These are phyloP conservation scores for Yponomeuta malinellus DNA, from an alignment of 2,888 invertebrate genomes.

Conservation along the genomic window DNA sequence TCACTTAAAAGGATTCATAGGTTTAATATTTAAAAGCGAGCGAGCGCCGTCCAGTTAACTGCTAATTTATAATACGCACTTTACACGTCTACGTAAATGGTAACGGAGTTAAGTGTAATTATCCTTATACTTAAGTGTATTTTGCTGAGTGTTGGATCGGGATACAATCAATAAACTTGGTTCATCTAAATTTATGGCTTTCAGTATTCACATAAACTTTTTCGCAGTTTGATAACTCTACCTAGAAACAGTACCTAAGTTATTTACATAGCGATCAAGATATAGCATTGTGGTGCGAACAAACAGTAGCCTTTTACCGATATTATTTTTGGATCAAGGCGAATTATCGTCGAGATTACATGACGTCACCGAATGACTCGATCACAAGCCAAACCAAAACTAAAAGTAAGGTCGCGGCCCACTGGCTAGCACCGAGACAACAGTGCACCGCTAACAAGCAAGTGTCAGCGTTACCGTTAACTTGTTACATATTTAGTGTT, in stretches of 20 bases:
- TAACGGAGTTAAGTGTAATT: background rate
- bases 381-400: constrained; percentile 34
- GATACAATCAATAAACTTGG: constrained; percentile 7
- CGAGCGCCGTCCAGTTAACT: background rate
- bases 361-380: constrained; percentile 49
- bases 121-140: constrained; percentile 7
- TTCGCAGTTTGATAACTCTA: background rate
- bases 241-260: background rate
- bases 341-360: constrained; percentile 45
- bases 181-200: constrained; percentile 9
- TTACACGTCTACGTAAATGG: constrained; percentile 10
- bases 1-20: background rate
- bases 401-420: constrained; percentile 51
- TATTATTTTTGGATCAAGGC: constrained; percentile 47
- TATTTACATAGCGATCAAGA: background rate
- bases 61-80: constrained; percentile 5
- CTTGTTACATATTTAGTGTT: constrained; percentile 34
- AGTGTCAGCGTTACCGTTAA: constrained; percentile 33
- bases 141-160: background rate
- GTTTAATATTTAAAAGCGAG: background rate
- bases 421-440: constrained; percentile 28
- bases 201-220: background rate
- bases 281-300: constrained; percentile 1
- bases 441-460: constrained; percentile 23
- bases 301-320: constrained; percentile 14